Conservation (phyloP, 2,888 invertebrate species). For the Zootermopsis nevadensis region DNA sequence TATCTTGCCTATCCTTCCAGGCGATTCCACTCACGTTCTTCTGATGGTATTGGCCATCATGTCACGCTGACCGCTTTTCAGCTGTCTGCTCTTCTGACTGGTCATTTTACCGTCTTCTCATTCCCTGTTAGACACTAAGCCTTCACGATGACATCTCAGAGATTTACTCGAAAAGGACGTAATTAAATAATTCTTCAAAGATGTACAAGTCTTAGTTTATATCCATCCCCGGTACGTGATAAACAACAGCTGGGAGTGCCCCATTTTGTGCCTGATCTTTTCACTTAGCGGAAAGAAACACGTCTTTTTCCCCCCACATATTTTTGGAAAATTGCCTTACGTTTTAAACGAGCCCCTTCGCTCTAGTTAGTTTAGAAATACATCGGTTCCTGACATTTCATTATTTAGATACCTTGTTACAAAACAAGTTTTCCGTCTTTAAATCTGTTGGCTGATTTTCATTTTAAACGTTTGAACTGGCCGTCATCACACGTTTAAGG, state of each 20-base stretch:
- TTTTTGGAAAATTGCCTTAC: no score
- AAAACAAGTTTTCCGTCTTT: no score
- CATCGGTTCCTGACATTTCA: no score
- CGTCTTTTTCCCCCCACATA: no score
- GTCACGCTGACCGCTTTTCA: conserved; percentile 13
- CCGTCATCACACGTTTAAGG: no score
- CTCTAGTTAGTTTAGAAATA: no score
- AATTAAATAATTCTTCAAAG: background rate
- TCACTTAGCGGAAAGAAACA: background rate
- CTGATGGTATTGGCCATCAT: conserved; percentile 13
- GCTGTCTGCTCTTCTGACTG: background rate
- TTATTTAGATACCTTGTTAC: no score
- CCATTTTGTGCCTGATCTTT: background rate
- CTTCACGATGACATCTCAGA: background rate
- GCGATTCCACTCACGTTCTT: background rate
- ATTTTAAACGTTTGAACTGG: no score
- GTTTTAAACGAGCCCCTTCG: no score
- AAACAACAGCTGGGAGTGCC: background rate
- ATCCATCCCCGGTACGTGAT: background rate
- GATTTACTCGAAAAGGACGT: background rate
- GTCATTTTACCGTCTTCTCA: background rate
- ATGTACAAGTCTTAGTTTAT: background rate
- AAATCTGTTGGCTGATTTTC: no score
- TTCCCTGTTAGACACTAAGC: background rate
- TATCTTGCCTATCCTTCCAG: background rate